Percentiles rank a stretch among this genome's conserved stretches.
phyloP scores from a whole-genome alignment of 2,113 vertebrate species.

The Phaethon lepturus region DNA sequence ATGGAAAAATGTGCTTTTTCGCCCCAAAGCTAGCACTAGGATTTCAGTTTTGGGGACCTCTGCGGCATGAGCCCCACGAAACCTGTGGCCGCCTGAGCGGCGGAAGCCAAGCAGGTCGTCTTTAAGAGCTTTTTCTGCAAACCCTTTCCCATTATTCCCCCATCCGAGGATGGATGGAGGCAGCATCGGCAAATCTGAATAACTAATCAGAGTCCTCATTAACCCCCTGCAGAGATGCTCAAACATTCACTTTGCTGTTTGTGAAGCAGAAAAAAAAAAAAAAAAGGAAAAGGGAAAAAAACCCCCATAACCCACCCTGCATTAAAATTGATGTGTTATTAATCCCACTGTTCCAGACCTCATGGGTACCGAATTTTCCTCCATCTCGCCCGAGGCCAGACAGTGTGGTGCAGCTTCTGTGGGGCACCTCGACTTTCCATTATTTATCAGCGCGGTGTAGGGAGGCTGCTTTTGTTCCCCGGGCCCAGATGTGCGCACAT shows the following conservation, averaged over 20 bases:
- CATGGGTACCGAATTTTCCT: constrained; percentile 14
- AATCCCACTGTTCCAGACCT: constrained; percentile 75
- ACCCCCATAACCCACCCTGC: neutral
- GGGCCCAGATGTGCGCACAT: neutral
- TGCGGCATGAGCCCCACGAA: neutral
- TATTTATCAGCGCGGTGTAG: constrained; percentile 35
- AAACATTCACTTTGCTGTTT: constrained; percentile 91
- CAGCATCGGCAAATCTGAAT: constrained; percentile 80
- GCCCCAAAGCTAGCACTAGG: neutral
- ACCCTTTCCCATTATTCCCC: constrained; percentile 15
- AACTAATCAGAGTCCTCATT: constrained; percentile 96
- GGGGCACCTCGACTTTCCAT: constrained; percentile 54
- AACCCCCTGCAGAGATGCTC: constrained; percentile 89
- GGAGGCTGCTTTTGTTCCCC: constrained; percentile 13
- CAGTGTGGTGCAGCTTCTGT: constrained; percentile 36
- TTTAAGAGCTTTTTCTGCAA: constrained; percentile 30
- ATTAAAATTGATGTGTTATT: constrained; percentile 83
- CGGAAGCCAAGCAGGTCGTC: neutral
- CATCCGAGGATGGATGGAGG: constrained; percentile 72
- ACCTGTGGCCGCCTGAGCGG: neutral
- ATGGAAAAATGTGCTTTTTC: neutral
- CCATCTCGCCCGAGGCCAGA: constrained; percentile 42
- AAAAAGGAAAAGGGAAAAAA: rapidly evolving
- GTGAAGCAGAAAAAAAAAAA: constrained; percentile 71
- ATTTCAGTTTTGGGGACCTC: neutral